Base-by-base conservation (phyloP, 1,140 invertebrate genomes). In the Brachionus sp. region DNA sequence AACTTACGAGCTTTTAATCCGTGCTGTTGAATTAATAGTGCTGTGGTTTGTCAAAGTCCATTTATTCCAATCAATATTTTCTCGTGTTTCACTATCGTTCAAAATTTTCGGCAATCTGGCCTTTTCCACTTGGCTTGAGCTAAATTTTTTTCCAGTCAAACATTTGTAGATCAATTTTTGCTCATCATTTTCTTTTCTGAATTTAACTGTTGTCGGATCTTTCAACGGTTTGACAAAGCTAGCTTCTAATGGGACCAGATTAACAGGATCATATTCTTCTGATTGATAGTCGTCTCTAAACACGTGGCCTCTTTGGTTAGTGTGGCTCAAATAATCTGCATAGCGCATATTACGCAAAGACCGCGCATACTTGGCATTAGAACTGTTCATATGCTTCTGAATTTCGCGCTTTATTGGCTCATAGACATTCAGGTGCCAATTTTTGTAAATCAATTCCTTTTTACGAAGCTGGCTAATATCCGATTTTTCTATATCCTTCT, bases 1-100 rank as follows among this genome's bases (percentile, higher is more conserved):
- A 46, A 25, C 70, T 75, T 46, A 75, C 70, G 70, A 75, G 70
- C 70, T 75, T n/a, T 75, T 75, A 25, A 46, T 75, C 10, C 70
- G 16, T 46, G 70, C 39, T 23, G 70, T 75, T 75, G 70, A 75
- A 19, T 46, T 46, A 9, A 75, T 75, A 46, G 70, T 75, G 42
- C 42, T 75, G 25, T 75, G 25, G 12, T 75, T 75, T 6, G 19
- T 75, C 16, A 75, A 75, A 75, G 44, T 50, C 70, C 70, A 75
- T 29, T 46, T 75, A 33, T 75, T 75, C 70, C 70, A 75, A 46
- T 75, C 70, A 19, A 75, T 75, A 25, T 50, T 44, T 29, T 42
- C 37, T 2, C 70, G 70, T 5, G 25, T 75, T 29, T 75, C 70
- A n/a, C 44, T 39, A 46, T 75, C 70, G 44, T 75, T 75, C 16